Base-by-base conservation (phyloP, 1,140 invertebrate species). In the Drosophila ironensis region DNA sequence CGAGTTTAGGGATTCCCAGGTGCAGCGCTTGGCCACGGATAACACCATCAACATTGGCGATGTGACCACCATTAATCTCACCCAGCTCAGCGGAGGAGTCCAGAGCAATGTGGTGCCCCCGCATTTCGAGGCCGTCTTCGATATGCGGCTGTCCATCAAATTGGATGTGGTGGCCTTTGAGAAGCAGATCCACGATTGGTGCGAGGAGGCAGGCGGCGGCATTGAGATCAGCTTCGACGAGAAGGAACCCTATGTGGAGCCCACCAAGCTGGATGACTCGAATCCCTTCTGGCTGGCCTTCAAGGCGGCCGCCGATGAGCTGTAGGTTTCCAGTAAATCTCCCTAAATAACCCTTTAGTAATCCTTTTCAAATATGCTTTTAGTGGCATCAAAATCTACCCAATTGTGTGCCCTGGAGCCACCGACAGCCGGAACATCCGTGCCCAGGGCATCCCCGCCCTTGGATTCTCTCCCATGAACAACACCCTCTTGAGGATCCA, bases 81-180 rank as follows among this genome's bases (percentile, higher is more conserved):
- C 96, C 0, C 93, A 93, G 90, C 60, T 98, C 57, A 95, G 93
- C 16, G 97, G 97, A 60, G 98, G 97, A 20, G 93, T 98, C 1
- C 97, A 98, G 89, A 91, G 92, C 9, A 99, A 99, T 90, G 96
- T 99, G 1, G 92, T 99, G 30, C 98, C 98, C 0, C 93, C 94
- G 50, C 93, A 96, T 74, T 89, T 98, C 14, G 91, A 91, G 0
- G 94, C 93, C 0, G 91, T 91, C 16, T 97, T 98, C 88, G 97
- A 99, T 88, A 91, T 97, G 37, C 92, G 97, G 4, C 88, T 98
- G 6, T 93, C 96, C 1, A 92, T 95, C 1, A 92, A 92, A 1
- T 92, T 93, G 1, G 92, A 97, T 89, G 92, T 94, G 25, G 90
- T 91, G 0, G 92, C 94, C 56, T 94, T 98, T 77, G 94, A 97